These are phyloP conservation scores for Lerista edwardsae DNA, from an alignment of 2,797 vertebrate genomes.

Conservation along the genomic window DNA sequence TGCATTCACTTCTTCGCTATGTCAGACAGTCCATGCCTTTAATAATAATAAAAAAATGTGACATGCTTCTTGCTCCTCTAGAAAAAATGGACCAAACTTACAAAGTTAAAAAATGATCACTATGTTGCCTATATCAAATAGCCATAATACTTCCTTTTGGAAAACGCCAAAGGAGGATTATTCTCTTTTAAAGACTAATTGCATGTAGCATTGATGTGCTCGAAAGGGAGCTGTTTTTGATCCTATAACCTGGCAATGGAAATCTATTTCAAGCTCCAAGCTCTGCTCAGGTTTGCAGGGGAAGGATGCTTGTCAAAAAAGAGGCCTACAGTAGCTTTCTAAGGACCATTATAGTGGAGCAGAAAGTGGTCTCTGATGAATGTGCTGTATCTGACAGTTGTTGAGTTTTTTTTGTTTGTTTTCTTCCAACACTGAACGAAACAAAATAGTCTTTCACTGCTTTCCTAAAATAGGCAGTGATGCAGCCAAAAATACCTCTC, in stretches of 20 bases:
- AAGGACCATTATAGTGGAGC: background rate
- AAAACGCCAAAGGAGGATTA: conserved; percentile 14
- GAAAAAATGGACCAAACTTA: background rate
- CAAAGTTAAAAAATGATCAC: background rate
- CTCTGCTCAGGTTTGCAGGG: background rate
- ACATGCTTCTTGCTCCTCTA: background rate
- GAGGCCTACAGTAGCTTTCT: background rate
- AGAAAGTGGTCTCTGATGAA: background rate
- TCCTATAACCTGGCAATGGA: conserved; percentile 9
- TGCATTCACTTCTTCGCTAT: background rate
- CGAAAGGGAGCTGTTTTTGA: conserved; percentile 1
- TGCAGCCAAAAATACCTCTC: too few relatives aligned
- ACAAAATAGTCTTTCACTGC: too few relatives aligned
- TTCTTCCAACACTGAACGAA: too few relatives aligned
- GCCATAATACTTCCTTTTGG: background rate
- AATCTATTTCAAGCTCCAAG: conserved; percentile 3
- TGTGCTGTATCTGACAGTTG: background rate
- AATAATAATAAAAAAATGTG: background rate
- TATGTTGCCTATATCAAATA: conserved; percentile 1
- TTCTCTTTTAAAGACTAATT: conserved; percentile 30
- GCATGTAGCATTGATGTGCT: background rate
- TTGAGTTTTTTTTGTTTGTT: too few relatives aligned
- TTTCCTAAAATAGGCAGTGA: too few relatives aligned
- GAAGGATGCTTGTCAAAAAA: conserved; percentile 3
- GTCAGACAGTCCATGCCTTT: background rate